These are phyloP conservation scores for Hofmannophila pseudospretella DNA, from an alignment of 2,888 invertebrate species.

Conservation along the genomic window DNA sequence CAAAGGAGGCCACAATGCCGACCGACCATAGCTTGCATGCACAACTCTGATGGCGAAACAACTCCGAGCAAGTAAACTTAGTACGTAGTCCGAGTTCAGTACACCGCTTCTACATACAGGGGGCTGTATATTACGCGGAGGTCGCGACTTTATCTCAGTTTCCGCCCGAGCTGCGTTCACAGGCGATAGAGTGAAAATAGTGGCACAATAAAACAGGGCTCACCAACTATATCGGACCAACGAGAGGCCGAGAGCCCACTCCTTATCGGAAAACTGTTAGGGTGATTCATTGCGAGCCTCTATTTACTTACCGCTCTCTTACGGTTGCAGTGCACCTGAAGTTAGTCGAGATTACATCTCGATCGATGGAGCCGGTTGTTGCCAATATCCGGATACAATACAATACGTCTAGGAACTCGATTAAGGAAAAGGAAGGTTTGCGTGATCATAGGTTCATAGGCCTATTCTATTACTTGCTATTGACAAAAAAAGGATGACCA, in stretches of 20 bases:
- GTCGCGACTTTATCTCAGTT: constrained; percentile 71
- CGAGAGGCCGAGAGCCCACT: constrained; percentile 42
- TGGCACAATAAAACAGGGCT: constrained; percentile 69
- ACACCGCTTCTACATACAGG: constrained; percentile 21
- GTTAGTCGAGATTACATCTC: constrained; percentile 15
- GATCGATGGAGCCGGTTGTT: constrained; percentile 1
- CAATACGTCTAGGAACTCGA: not conserved
- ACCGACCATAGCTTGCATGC: not conserved
- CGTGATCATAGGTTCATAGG: too few species aligned
- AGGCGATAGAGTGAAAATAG: constrained; percentile 70
- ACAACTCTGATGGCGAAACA: constrained; percentile 1
- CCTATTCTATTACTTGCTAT: too few species aligned
- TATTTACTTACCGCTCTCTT: constrained; percentile 51
- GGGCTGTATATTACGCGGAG: constrained; percentile 59
- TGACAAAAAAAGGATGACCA: too few species aligned
- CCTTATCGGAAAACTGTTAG: constrained; percentile 70
- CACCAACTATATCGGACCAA: constrained; percentile 50
- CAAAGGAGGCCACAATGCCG: not conserved
- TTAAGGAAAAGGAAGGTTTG: too few species aligned
- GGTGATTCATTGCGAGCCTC: constrained; percentile 60
- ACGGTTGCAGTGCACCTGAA: constrained; percentile 24
- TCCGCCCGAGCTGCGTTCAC: constrained; percentile 64
- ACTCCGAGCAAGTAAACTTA: constrained; percentile 1
- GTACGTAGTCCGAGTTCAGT: constrained; percentile 1
- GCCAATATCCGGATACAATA: not conserved